Evolutionary conservation across 2,888 invertebrate genomes (phyloP), one percentile per base, ranked within the genome.

Genomic region (Pyrochroa serraticornis): DNA sequence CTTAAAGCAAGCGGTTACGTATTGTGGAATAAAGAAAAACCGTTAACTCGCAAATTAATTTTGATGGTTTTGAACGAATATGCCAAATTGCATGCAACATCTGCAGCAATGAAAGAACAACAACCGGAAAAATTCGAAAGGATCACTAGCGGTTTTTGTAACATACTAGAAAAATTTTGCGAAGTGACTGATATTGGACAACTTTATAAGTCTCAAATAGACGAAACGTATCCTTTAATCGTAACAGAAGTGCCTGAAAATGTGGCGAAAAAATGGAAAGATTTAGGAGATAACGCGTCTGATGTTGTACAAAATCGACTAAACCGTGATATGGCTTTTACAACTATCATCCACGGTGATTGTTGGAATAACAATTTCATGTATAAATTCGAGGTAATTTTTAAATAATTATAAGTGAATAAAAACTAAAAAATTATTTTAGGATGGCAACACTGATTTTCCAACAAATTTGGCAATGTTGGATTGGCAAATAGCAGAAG

Each of bases 1-100:
- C 43, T 70, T 36, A 69, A 62, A 13, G 35, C 41, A n/a, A 12
- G 48, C 1, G 68, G 66, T 1, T 72, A 62, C 47, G 41, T 37
- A 1, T 10, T 68, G 38, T 65, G 60, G 56, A 53, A 69, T 60
- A 51, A 66, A 7, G 67, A 63, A 32, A 44, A 49, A 30, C 61
- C 62, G 9, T 61, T 72, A 57, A 62, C 71, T 50, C 65, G 66
- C 7, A 58, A 66, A 10, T 71, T 71, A 47, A 46, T 70, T 2
- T 51, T 50, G 8, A 13, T 71, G 12, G 66, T 69, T 33, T 44
- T 73, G 7, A 57, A 60, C 9, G 66, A 69, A 31, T 66, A 71
- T 31, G 75, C 66, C 1, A 64, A 62, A 41, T 53, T 13, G 1
- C 53, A 46, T 35, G 51, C 51, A n/a, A 22, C 5, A 22, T 22